Evolutionary conservation across 2,888 invertebrate genomes (phyloP).

Genomic region (Nowickia ferox): DNA sequence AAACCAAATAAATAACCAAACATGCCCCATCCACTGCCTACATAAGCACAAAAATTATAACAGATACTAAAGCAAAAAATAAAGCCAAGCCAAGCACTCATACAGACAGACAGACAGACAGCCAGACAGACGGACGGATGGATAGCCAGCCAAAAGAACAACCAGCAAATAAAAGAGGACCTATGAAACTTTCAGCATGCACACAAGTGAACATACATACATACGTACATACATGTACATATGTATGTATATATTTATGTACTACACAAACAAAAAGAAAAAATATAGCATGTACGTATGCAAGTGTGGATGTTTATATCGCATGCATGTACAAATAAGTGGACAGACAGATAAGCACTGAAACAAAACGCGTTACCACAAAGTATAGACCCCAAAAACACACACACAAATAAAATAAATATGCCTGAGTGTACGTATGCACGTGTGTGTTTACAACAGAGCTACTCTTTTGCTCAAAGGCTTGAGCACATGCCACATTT

Average conservation of each 20-base stretch:
- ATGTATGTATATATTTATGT: neutral
- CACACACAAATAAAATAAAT: neutral
- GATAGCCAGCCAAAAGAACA: conserved; percentile 38
- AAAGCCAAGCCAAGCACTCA: conserved; percentile 45
- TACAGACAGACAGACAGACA: conserved; percentile 7
- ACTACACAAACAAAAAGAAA: too few relatives aligned
- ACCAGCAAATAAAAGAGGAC: conserved; percentile 56
- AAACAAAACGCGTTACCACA: conserved; percentile 52
- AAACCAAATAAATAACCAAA: conserved; percentile 64
- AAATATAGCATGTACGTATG: conserved; percentile 25
- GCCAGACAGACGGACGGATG: conserved; percentile 4
- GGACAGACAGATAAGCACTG: conserved; percentile 35
- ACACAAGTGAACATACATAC: conserved; percentile 22
- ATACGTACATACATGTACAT: conserved; percentile 56
- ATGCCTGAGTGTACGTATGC: neutral
- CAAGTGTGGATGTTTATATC: neutral
- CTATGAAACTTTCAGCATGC: conserved; percentile 61
- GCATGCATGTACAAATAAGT: neutral
- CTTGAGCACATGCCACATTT: conserved; percentile 40
- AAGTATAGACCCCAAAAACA: conserved; percentile 44
- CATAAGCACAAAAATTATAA: conserved; percentile 30
- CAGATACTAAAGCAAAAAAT: conserved; percentile 64
- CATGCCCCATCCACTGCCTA: conserved; percentile 39
- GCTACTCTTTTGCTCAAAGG: conserved; percentile 53
- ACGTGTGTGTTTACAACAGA: conserved; percentile 10